Evolutionary conservation across 2,797 vertebrate genomes (phyloP), one percentile per base, ranked within the genome.

Genomic region (Chelon labrosus): DNA sequence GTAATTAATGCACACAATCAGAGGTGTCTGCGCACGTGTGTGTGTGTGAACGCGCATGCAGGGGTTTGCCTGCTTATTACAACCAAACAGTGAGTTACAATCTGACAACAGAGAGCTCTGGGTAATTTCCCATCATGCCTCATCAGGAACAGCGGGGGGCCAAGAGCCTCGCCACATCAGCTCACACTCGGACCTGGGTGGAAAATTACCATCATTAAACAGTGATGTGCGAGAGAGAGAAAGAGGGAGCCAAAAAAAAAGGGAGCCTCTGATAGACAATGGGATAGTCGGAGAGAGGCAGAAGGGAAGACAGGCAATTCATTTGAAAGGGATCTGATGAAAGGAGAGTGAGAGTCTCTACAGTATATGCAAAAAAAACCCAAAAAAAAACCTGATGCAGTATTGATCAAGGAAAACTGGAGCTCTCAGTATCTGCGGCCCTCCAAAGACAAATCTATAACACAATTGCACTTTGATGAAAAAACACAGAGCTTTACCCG

Each of bases 101-200:
- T 97, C 96, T 96, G 92, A 93, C 91, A 97, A 97, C 93, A 94
- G 92, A 95, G 96, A 96, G 96, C 95, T 96, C 95, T 96, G 96
- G 95, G 96, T 97, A 97, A 98, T 97, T 97, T 97, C 96, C 96
- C 96, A 97, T 97, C 97, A 97, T 96, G 97, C 96, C 96, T 97
- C 96, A 97, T 98, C 97, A 97, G 95, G 96, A 97, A 97, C 96
- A 97, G 96, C 91, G 58, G 97, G 97, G 95, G 95, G 95, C 95
- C 96, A 95, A 97, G 96, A 96, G 96, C 96, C 94, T 95, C 94
- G 91, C 96, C 96, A 97, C 97, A 97, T 98, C 96, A 97, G 96
- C 97, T 98, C 97, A 97, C 96, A 97, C 96, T 97, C 96, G 96
- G 96, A 97, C 97, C 97, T 97, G 96, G 96, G 96, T 96, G 95